phyloP scores from a whole-genome alignment of 1,140 invertebrate species.

The Leptinotarsa undecemlineata region DNA sequence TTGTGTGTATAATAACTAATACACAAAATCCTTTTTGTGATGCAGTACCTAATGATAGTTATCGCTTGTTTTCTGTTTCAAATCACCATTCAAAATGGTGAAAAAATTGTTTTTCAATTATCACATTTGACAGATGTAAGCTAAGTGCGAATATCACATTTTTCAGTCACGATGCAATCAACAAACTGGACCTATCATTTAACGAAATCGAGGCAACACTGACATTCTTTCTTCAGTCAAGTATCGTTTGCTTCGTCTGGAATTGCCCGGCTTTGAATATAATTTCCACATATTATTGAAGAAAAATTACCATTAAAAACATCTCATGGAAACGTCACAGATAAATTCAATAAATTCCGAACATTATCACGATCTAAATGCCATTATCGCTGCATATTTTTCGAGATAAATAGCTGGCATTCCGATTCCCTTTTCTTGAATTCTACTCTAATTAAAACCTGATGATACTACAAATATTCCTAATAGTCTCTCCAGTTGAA shows the following conservation, averaged over 20 bases:
- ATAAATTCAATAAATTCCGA: conserved; percentile 6
- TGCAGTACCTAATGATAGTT: too few species aligned
- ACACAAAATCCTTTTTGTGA: too few species aligned
- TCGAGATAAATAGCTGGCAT: conserved; percentile 4
- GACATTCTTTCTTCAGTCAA: neutral
- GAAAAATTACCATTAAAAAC: neutral
- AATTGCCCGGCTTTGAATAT: neutral
- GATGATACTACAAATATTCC: conserved; percentile 8
- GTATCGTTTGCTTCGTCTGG: neutral
- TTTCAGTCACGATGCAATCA: too few species aligned
- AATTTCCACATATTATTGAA: conserved; percentile 2
- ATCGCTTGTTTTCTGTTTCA: too few species aligned
- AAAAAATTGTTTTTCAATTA: too few species aligned
- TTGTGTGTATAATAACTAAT: too few species aligned
- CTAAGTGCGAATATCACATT: too few species aligned
- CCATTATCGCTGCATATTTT: conserved; percentile 3
- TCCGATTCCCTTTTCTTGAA: conserved; percentile 2
- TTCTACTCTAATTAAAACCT: conserved; percentile 6
- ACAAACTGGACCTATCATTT: neutral
- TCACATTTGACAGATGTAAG: too few species aligned
- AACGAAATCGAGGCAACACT: neutral
- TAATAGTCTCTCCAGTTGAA: neutral
- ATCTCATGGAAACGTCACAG: neutral
- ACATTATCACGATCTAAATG: neutral
- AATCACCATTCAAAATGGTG: too few species aligned